Evolutionary conservation across 2,888 invertebrate species (phyloP), one percentile per base, ranked within the genome.

Genomic region (Pyrrhosoma nymphula): DNA sequence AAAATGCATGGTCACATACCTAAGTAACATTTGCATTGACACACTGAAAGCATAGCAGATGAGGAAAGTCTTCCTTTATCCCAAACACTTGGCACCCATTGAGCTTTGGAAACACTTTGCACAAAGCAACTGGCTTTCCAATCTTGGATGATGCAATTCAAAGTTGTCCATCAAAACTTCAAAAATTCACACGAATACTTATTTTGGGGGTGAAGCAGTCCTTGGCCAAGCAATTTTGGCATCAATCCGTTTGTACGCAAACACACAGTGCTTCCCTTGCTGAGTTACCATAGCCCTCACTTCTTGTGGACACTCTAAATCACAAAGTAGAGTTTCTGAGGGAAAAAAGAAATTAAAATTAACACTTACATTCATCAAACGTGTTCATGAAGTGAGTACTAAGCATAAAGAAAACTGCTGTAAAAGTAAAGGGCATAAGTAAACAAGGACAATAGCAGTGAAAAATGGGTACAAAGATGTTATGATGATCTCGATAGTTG

Each of bases 211-310:
- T 56, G 96, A 97, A 95, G 96, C 97, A 88, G 97, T 97, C 96
- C 98, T 98, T 95, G 99, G 99, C 99, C 99, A 99, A 95, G 99
- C 99, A 96, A 99, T 99, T 97, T 99, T 99, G 56, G 99, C 99
- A 96, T 99, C 99, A 97, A 99, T 98, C 96, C 99, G 97, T 97
- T 99, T 99, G 97, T 99, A 99, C 35, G 99, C 99, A 97, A 99
- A 98, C 97, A 99, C 98, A 97, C 99, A 99, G 96, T 99, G 98
- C 96, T 98, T 98, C 95, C 98, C 98, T 35, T 97, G 96, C 39
- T 96, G 96, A 82, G 96, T 96, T 69, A 97, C 96, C 95, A 97
- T 97, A 96, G 98, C 98, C 97, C 98, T 98, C 88, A 99, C 98
- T 96, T 98, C 98, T 97, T 99, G 99, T 1, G 99, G 99, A 96